Conservation (phyloP, 1,140 invertebrate genomes). For the Chelonus insularis region DNA sequence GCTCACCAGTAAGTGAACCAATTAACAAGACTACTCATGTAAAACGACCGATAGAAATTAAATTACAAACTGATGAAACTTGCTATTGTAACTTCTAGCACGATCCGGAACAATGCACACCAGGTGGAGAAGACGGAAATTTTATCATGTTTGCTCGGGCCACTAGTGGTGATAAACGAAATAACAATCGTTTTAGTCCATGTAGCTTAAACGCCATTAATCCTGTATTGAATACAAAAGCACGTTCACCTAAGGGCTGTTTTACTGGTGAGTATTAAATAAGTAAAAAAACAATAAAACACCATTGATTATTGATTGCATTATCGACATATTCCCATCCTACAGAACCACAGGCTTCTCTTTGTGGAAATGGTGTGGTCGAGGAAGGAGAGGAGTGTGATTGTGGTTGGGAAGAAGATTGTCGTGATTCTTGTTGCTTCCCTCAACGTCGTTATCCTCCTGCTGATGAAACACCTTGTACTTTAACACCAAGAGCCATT, state of each 20-base stretch:
- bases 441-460: slow-evolving; percentile 81
- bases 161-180: slow-evolving; percentile 93
- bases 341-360: slow-evolving; percentile 81
- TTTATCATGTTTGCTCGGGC: slow-evolving; percentile 98
- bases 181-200: slow-evolving; percentile 94
- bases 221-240: slow-evolving; percentile 90
- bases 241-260: slow-evolving; percentile 85
- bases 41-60: slow-evolving; percentile 1
- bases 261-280: slow-evolving; percentile 73
- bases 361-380: slow-evolving; percentile 96
- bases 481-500: slow-evolving; percentile 73
- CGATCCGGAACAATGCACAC: slow-evolving; percentile 90
- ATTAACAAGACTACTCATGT: slow-evolving; percentile 3
- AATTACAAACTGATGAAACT: slow-evolving; percentile 6
- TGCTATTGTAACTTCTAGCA: slow-evolving; percentile 68
- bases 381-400: slow-evolving; percentile 97
- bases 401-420: slow-evolving; percentile 96
- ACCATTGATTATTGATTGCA: not conserved
- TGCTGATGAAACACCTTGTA: slow-evolving; percentile 78
- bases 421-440: slow-evolving; percentile 90
- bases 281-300: not conserved
- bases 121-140: slow-evolving; percentile 92
- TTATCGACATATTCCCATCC: slow-evolving; percentile 11
- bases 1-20: slow-evolving; percentile 79
- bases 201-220: slow-evolving; percentile 94